Conservation (phyloP, 1,140 invertebrate genomes). For the Cotesia chilonis region DNA sequence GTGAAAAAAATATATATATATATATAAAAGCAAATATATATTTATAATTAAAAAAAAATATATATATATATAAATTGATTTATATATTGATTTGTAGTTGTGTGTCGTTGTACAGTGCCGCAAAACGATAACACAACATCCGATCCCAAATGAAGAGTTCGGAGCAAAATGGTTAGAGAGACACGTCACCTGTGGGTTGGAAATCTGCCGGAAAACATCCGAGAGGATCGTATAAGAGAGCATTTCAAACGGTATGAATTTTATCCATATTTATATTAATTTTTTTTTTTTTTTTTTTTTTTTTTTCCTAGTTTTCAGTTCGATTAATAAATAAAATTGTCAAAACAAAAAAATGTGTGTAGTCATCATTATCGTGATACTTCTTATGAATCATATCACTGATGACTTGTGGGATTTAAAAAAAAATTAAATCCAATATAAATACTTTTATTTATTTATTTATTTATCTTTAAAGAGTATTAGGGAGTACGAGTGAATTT, state of each 20-base stretch:
- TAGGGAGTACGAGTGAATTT: too few relatives aligned
- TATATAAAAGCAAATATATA: background rate
- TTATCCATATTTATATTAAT: background rate
- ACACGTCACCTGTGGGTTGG: slow-evolving; percentile 99
- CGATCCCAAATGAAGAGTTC: slow-evolving; percentile 75
- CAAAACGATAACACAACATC: slow-evolving; percentile 69
- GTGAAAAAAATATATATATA: background rate
- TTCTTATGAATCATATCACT: too few relatives aligned
- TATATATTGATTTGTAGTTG: slow-evolving; percentile 54
- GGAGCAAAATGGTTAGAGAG: slow-evolving; percentile 98
- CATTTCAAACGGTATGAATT: slow-evolving; percentile 93
- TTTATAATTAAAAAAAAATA: background rate
- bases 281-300: too few relatives aligned
- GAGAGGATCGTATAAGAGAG: slow-evolving; percentile 93
- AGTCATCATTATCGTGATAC: too few relatives aligned
- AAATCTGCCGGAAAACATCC: slow-evolving; percentile 99
- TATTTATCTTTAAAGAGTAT: too few relatives aligned
- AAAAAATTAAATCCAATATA: too few relatives aligned
- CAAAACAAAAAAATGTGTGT: too few relatives aligned
- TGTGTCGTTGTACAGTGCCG: slow-evolving; percentile 67
- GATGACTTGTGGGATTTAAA: too few relatives aligned
- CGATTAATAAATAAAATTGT: too few relatives aligned
- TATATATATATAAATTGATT: slow-evolving; percentile 15
- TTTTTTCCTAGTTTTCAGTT: too few relatives aligned
- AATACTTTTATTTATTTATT: too few relatives aligned